phyloP scores from a whole-genome alignment of 2,888 invertebrate species.

The Podabrus alpinus region DNA sequence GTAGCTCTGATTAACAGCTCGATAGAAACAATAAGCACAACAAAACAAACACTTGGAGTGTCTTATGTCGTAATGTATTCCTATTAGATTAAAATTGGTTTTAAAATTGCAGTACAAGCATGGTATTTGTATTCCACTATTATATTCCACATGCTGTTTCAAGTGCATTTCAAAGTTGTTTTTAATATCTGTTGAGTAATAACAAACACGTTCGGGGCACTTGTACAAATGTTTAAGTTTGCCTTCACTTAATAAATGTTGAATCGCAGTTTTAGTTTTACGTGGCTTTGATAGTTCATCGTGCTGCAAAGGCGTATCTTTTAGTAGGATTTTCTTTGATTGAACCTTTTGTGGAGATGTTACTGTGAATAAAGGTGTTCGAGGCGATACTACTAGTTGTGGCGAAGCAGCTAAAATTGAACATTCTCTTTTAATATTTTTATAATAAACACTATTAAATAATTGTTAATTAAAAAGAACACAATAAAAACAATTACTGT shows the following conservation, averaged over 20 bases:
- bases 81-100: conserved; percentile 51
- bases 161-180: conserved; percentile 55
- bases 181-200: conserved; percentile 53
- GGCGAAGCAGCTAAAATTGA: background rate
- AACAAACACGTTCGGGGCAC: conserved; percentile 60
- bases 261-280: conserved; percentile 42
- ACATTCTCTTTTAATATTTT: background rate
- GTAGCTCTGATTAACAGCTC: conserved; percentile 63
- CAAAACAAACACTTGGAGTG: conserved; percentile 67
- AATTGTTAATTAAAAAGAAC: no score
- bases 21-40: conserved; percentile 71
- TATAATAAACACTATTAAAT: no score
- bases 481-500: no score
- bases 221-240: conserved; percentile 59
- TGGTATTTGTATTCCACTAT: conserved; percentile 42
- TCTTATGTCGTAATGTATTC: conserved; percentile 62
- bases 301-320: conserved; percentile 23
- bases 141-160: conserved; percentile 43
- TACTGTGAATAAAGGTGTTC: background rate
- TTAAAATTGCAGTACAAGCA: conserved; percentile 58
- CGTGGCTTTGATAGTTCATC: conserved; percentile 39
- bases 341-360: background rate
- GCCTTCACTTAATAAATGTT: conserved; percentile 49
- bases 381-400: background rate
- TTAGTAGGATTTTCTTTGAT: conserved; percentile 12